A percentile compares a stretch with the other conserved stretches of the same genome.
Evolutionary conservation across 2,797 vertebrate species (phyloP).

Genomic region (Cyclura pinguis): DNA sequence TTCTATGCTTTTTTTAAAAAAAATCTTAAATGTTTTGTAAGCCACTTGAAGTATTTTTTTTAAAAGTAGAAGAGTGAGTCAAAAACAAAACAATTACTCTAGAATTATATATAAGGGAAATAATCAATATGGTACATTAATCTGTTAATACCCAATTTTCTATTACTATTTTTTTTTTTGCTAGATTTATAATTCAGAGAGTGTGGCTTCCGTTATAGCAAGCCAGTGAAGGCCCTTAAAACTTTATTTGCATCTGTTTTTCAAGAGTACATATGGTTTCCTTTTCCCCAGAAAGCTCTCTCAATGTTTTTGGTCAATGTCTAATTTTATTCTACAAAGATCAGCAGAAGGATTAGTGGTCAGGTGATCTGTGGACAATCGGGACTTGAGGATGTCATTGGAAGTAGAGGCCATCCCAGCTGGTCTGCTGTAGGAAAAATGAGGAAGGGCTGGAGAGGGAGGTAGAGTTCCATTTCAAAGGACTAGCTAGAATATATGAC

Average conservation of each 20-base stretch:
- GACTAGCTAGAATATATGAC: background rate
- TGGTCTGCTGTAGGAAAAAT: background rate
- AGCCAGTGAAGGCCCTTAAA: background rate
- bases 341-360: background rate
- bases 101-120: background rate
- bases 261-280: background rate
- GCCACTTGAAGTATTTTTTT: background rate
- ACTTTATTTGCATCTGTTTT: background rate
- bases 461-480: background rate
- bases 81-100: background rate
- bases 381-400: background rate
- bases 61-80: background rate
- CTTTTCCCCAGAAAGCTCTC: background rate
- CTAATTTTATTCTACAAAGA: background rate
- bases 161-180: background rate
- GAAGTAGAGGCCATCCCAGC: background rate
- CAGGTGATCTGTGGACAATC: background rate
- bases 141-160: background rate
- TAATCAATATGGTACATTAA: fast-evolving
- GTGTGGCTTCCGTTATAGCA: background rate
- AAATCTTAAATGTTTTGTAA: background rate
- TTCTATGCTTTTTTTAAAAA: background rate
- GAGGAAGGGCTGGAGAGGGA: background rate
- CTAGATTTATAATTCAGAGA: background rate
- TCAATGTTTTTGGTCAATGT: background rate